A percentile compares a stretch with the other conserved stretches of the same genome.
phyloP scores from a whole-genome alignment of 1,140 invertebrate species.

The Pachypeltis micranthus region DNA sequence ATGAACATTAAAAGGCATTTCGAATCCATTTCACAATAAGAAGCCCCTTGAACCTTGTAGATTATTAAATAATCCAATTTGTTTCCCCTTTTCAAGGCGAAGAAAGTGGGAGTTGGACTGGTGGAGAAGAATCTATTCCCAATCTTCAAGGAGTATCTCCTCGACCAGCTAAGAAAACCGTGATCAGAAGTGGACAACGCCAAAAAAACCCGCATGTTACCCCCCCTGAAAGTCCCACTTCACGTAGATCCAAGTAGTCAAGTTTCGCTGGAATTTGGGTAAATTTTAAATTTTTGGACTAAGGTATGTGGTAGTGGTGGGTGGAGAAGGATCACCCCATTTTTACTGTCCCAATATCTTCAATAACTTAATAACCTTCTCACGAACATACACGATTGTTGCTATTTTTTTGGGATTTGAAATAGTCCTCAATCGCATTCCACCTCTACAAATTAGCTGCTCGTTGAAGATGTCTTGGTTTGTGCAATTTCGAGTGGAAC shows the following conservation, averaged over 20 bases:
- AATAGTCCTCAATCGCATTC: too few species aligned
- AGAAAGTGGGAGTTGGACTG: slow-evolving; percentile 38
- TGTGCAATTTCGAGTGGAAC: too few species aligned
- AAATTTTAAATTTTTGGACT: too few species aligned
- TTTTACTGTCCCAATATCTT: too few species aligned
- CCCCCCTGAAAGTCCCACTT: slow-evolving; percentile 29
- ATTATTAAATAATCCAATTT: not conserved
- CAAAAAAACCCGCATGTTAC: slow-evolving; percentile 20
- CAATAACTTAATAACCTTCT: too few species aligned
- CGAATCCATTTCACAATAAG: slow-evolving; percentile 29
- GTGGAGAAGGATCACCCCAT: too few species aligned
- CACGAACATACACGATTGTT: too few species aligned
- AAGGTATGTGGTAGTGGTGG: too few species aligned
- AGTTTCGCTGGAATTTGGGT: too few species aligned
- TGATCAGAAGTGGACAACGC: slow-evolving; percentile 19
- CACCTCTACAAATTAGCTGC: too few species aligned
- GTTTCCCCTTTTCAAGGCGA: slow-evolving; percentile 29
- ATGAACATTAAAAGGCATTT: slow-evolving; percentile 35
- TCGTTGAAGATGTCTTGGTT: too few species aligned
- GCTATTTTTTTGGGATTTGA: too few species aligned
- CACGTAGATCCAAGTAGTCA: slow-evolving; percentile 26
- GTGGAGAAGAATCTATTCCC: slow-evolving; percentile 33
- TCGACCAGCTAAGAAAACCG: slow-evolving; percentile 41
- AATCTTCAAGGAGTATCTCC: slow-evolving; percentile 40
- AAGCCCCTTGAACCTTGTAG: not conserved